Base-by-base conservation (phyloP, 2,797 vertebrate species). In the Poecile montanus region DNA sequence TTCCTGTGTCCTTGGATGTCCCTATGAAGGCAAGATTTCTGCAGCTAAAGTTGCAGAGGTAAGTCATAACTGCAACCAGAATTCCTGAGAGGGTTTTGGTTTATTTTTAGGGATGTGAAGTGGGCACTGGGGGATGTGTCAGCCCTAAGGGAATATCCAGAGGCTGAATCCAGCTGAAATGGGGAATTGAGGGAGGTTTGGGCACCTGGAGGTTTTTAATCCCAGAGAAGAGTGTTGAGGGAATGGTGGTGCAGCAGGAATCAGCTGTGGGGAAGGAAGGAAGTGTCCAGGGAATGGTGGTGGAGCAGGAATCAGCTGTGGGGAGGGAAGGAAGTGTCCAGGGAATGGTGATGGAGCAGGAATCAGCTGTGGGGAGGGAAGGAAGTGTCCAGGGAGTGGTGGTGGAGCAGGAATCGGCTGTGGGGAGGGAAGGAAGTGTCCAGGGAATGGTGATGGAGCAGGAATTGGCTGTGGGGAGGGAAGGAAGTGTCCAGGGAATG, bases 1-100 rank as follows among this genome's bases (percentile, higher is more conserved):
- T 32, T 99, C 99, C 23, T 99, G 99, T 96, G 99, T 98, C 30
- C 98, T 99, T 14, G 99, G 99, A 34, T 99, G 99, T 71, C 99
- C 99, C 7, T 99, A 99, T 25, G 99, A 99, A 98, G 99, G 99
- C 76, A 98, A 98, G 91, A 98, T 99, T 91, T 97, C 98, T 25
- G 98, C 99, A 7, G 98, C 98, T 82, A 99, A 99, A 98, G 99
- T 99, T 50, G 99, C 99, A 87, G 98, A 99, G 97, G 99, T 99
- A 95, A 98, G 98, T 25, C 12, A 5, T 11, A 19, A 77, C 45
- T 4, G 7, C 4, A 50, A 2, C 13, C 77, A 27, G 45, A n/a
- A 26, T 13, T n/a, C 32, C 57, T 22, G 21, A 8, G 48, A 34
- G 47, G 6, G 29, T 13, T 76, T 27, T 20, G 56, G 4, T 29